Evolutionary conservation across 2,797 vertebrate genomes (phyloP), one percentile per base, ranked within the genome.

Genomic region (Tolypeutes matacus): DNA sequence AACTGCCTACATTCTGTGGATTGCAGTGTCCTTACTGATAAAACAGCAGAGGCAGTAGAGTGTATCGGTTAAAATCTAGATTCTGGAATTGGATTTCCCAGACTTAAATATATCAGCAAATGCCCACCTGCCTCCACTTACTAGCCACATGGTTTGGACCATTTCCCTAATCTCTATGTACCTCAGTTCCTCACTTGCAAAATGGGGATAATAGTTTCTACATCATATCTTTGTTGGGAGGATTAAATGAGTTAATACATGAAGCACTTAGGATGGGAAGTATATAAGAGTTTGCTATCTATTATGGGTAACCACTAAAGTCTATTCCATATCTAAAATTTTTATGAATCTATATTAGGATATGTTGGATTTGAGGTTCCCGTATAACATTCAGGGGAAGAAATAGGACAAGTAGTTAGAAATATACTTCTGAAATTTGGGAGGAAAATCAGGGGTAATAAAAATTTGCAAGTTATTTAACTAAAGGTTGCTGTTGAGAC

Each of bases 181-280:
- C n/a, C 51, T 76, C 78, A 93, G 39, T 69, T 83, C 78, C 31
- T 69, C 86, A 60, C 34, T 25, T 84, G 51, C 69, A 76, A 76
- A 89, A n/a, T 76, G 70, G 25, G 46, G 23, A 29, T 31, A 76
- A 15, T 76, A 82, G 85, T 69, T 42, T 88, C 53, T 3, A 0
- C 0, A 11, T 56, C 39, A 14, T 36, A 56, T 31, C 17, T 56
- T 62, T 88, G 7, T 85, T 70, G 83, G 53, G 53, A 72, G 53
- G 62, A 77, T 77, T 42, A 89, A 60, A 42, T 39, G 27, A 31
- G 29, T 81, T 56, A 42, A 73, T 53, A 34, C 49, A 31, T 56
- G 46, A 82, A 88, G 25, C 10, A 27, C 25, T 80, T 64, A 31
- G 75, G 46, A 67, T 15, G 73, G 78, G 73, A 91, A 53, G 21